Evolutionary conservation across 2,113 vertebrate species (phyloP), one percentile per base, ranked within the genome.

Genomic region (Chamaetylas fuelleborni): DNA sequence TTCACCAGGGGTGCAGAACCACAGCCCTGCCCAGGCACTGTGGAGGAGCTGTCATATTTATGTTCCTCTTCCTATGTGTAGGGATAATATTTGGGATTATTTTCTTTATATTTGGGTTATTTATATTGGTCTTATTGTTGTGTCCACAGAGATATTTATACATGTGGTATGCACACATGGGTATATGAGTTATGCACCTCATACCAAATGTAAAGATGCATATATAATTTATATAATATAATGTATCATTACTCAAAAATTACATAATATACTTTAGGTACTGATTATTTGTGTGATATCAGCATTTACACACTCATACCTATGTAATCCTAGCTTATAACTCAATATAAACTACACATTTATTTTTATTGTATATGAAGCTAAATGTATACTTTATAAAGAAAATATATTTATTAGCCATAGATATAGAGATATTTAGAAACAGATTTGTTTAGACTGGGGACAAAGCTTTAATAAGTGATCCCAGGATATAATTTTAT

Each of bases 31-130:
- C 25, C 6, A 1, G 45, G 56, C 7, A 17, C 19, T 38, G 7
- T 2, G 13, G 26, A 17, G 6, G 6, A 51, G 13, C 24, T 5
- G 0, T 7, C 28, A 1, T 2, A 3, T 56, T 50, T 47, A 4
- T 33, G 19, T 20, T 38, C 34, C 6, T 31, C 19, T 69, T 54
- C 33, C 29, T 72, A 24, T 36, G 58, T 67, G 11, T 47, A 47
- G 5, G 9, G 15, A 4, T 22, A 9, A 31, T 19, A 33, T 34
- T 36, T 47, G 47, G 18, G 23, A n/a, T 56, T 28, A 20, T 45
- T 36, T 16, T 3, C 3, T 36, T 36, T 51, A 1, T 26, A 17
- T 56, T 51, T n/a, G 28, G 7, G 7, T 19, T 51, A 4, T 54
- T 6, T 48, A 8, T 29, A 2, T 25, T 20, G 13, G 25, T 16